phyloP scores from a whole-genome alignment of 2,113 vertebrate species.

The Centropus bengalensis region DNA sequence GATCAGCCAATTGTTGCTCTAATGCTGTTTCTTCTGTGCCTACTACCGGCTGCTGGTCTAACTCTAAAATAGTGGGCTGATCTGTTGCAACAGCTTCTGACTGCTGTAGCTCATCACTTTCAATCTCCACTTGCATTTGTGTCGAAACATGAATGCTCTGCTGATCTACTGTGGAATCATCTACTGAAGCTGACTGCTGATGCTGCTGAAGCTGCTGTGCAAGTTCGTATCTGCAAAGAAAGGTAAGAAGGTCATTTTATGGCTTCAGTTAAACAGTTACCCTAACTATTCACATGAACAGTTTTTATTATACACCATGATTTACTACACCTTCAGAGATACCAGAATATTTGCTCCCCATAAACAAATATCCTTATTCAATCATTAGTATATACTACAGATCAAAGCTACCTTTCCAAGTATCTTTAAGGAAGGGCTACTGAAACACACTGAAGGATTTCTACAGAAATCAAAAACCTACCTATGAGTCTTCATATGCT shows the following conservation, averaged over 20 bases:
- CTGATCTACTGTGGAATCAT: constrained; percentile 80
- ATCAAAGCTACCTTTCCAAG: background rate
- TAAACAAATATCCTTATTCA: background rate
- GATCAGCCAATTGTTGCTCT: constrained; percentile 81
- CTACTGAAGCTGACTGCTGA: constrained; percentile 77
- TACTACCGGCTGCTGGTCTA: constrained; percentile 85
- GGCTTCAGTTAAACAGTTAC: background rate
- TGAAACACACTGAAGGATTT: background rate
- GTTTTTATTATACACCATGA: background rate
- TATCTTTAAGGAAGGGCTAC: background rate
- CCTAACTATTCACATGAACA: background rate
- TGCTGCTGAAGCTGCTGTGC: constrained; percentile 94
- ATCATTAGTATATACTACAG: background rate
- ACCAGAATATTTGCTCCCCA: background rate
- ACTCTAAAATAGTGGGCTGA: constrained; percentile 86
- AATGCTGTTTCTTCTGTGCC: constrained; percentile 82
- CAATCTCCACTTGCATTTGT: constrained; percentile 88
- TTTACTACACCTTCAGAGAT: background rate
- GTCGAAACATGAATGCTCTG: constrained; percentile 78
- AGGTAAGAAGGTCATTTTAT: background rate
- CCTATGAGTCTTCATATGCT: constrained; percentile 99
- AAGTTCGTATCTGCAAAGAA: constrained; percentile 87
- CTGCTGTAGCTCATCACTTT: constrained; percentile 82
- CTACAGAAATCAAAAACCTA: background rate
- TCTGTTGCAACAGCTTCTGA: constrained; percentile 68